Base-by-base conservation (phyloP, 2,888 invertebrate species). In the Leptarthrus brevirostris region DNA sequence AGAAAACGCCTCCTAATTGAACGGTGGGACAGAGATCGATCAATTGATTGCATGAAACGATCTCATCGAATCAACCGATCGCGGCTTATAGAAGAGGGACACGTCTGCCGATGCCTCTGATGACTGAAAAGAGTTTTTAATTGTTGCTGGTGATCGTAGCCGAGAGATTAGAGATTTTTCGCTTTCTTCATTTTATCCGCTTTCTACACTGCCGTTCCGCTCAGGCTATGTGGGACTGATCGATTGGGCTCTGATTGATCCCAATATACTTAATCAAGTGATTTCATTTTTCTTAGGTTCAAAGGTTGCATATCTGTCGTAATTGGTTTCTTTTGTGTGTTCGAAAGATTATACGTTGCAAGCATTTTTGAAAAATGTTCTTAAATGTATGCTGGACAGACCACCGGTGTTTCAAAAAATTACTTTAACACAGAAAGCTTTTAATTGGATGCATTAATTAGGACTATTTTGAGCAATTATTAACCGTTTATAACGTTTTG, bases 241-340 rank as follows among this genome's bases (percentile, higher is more conserved):
- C 54, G 30, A 54, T 30, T 54, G 54, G 24, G 30, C 6, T 54
- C 26, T 54, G 54, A 54, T 54, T 54, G 54, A 54, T 54, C 54
- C 30, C 54, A 54, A 54, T 54, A 18, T 54, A 54, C 54, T 54
- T 54, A 54, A 54, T 54, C 30, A 54, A 54, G 54, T 24, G 54
- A 54, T 58, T 70, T 24, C 34, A 24, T 70, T 47, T 72, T 58
- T 56, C 30, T 44, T 14, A 24, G 69, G 26, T 40, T 56, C 69
- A 58, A 18, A 54, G 74, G 74, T 74, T 64, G 30, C 74, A 74
- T 74, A 49, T 47, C 70, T 74, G 49, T 69, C 56, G 69, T 74
- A 74, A 74, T 74, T 74, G 74, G 74, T 74, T 74, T 74, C 69
- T 58, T 70, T 74, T 74, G 53, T 74, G 22, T 6, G 6, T 5